phyloP scores from a whole-genome alignment of 2,797 vertebrate genomes.

The Potorous gilbertii region DNA sequence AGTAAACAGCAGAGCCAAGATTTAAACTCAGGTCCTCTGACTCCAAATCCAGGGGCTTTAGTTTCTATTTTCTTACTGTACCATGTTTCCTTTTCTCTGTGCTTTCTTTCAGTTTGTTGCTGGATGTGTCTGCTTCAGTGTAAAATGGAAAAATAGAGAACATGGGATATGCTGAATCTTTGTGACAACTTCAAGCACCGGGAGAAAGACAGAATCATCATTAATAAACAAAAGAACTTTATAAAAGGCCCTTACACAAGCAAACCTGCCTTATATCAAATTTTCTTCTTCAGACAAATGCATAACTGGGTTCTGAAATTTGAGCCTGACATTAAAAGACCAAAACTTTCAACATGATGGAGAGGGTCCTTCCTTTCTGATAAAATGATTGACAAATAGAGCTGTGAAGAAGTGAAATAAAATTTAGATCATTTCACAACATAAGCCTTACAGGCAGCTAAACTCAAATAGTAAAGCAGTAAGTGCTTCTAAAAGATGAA shows the following conservation, averaged over 20 bases:
- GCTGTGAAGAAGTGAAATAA: neutral
- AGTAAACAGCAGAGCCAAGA: neutral
- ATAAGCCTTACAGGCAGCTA: neutral
- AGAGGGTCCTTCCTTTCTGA: neutral
- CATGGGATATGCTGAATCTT: neutral
- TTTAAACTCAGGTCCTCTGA: neutral
- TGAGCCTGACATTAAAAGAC: neutral
- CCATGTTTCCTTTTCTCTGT: neutral
- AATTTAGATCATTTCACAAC: neutral
- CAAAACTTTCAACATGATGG: neutral
- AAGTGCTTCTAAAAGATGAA: neutral
- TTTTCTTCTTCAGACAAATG: neutral
- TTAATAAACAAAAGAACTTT: neutral
- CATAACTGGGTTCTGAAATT: neutral
- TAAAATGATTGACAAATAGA: neutral
- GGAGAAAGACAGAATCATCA: neutral
- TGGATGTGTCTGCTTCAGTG: neutral
- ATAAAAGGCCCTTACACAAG: neutral
- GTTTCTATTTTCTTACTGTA: neutral
- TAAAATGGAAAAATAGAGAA: neutral
- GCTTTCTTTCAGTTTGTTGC: neutral
- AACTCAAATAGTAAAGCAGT: neutral
- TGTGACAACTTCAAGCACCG: neutral
- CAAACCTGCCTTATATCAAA: neutral
- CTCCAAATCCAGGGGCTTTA: neutral